Conservation (phyloP, 1,140 invertebrate species). For the Eurosta solidaginis region DNA sequence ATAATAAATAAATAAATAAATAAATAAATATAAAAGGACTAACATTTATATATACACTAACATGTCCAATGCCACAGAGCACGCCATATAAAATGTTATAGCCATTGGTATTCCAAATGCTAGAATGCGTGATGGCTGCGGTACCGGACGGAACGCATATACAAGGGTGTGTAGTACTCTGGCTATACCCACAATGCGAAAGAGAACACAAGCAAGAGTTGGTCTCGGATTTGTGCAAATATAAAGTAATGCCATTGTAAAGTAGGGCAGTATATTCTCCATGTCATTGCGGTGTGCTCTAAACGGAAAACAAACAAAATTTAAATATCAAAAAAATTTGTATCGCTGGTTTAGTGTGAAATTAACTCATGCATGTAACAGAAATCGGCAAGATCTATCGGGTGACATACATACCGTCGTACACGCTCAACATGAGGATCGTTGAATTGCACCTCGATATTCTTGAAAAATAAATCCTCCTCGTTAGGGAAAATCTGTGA, state of each 20-base stretch:
- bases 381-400: neutral
- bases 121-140: conserved; percentile 66
- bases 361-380: neutral
- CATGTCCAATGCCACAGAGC: conserved; percentile 47
- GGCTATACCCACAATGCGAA: conserved; percentile 64
- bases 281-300: conserved; percentile 74
- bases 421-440: conserved; percentile 57
- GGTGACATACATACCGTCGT: conserved; percentile 41
- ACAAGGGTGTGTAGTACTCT: conserved; percentile 67
- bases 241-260: conserved; percentile 66
- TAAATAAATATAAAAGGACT: too few species aligned
- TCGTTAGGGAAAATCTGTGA: conserved; percentile 52
- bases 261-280: conserved; percentile 71
- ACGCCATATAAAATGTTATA: conserved; percentile 65
- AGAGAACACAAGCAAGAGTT: conserved; percentile 63
- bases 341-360: neutral
- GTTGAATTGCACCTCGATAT: conserved; percentile 51
- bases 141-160: conserved; percentile 63
- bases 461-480: conserved; percentile 55
- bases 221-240: conserved; percentile 64
- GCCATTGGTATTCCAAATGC: conserved; percentile 61
- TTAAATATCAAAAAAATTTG: too few species aligned
- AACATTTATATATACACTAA: conserved; percentile 41
- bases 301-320: conserved; percentile 35
- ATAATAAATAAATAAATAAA: too few species aligned